phyloP scores from a whole-genome alignment of 2,888 invertebrate species.

The Leptinotarsa juncta region DNA sequence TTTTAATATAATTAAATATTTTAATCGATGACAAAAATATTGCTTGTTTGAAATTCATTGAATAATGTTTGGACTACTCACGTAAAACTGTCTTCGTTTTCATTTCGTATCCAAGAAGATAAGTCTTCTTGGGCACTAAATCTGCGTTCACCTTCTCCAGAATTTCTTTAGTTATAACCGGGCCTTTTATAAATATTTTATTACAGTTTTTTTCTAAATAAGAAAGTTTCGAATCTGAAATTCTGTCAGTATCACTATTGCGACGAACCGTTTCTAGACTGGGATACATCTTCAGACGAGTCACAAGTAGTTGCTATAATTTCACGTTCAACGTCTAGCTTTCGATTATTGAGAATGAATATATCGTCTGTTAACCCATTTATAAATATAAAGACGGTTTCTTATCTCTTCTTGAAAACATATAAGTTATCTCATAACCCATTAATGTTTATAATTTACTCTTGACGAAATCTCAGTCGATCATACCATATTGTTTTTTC shows the following conservation, averaged over 20 bases:
- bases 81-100: slow-evolving; percentile 59
- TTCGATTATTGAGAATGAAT: slow-evolving; percentile 19
- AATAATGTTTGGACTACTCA: slow-evolving; percentile 51
- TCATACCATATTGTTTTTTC: slow-evolving; percentile 18
- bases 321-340: neutral
- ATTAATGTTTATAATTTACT: slow-evolving; percentile 9
- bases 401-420: slow-evolving; percentile 5
- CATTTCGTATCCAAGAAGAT: slow-evolving; percentile 59
- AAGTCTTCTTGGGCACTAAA: slow-evolving; percentile 55
- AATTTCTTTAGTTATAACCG: slow-evolving; percentile 61
- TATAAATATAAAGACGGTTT: neutral
- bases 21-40: neutral
- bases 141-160: slow-evolving; percentile 60
- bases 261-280: slow-evolving; percentile 34
- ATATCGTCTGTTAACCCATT: slow-evolving; percentile 15
- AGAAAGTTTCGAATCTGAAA: slow-evolving; percentile 31
- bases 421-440: slow-evolving; percentile 13
- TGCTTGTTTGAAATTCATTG: neutral
- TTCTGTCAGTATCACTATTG: slow-evolving; percentile 22
- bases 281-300: slow-evolving; percentile 33
- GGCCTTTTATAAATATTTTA: slow-evolving; percentile 59
- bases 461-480: slow-evolving; percentile 12
- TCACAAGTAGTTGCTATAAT: slow-evolving; percentile 1
- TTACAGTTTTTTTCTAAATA: slow-evolving; percentile 58
- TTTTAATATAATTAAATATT: neutral